Evolutionary conservation across 2,888 invertebrate genomes (phyloP).

Genomic region (Imbricaverruca yamaguchii): DNA sequence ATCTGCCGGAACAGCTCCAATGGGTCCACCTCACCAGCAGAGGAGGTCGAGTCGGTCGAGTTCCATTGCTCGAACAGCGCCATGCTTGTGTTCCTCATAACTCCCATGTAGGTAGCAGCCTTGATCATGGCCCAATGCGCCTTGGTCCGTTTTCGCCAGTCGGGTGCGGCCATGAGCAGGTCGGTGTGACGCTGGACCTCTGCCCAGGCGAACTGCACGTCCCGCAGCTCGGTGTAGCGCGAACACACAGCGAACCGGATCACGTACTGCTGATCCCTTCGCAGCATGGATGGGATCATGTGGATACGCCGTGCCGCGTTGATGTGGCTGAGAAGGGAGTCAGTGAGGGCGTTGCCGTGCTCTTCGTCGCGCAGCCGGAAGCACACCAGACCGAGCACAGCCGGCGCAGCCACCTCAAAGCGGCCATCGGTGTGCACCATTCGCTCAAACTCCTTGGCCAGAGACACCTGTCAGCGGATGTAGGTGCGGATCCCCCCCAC

Average conservation of each 20-base stretch:
- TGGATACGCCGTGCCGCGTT: constrained; percentile 51
- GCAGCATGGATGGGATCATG: constrained; percentile 1
- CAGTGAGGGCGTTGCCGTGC: constrained; percentile 65
- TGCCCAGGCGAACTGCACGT: constrained; percentile 78
- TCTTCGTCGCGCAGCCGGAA: constrained; percentile 65
- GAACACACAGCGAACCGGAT: constrained; percentile 85
- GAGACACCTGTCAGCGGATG: constrained; percentile 61
- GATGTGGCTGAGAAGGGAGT: constrained; percentile 68
- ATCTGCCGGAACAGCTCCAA: neutral
- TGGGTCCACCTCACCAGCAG: neutral
- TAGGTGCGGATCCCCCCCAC: constrained; percentile 67
- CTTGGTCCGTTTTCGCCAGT: neutral
- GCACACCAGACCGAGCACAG: constrained; percentile 82
- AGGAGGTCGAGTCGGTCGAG: neutral
- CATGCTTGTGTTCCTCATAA: neutral
- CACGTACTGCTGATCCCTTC: constrained; percentile 62
- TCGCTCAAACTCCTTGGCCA: constrained; percentile 70
- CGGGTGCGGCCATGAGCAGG: constrained; percentile 45
- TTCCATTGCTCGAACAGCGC: constrained; percentile 8
- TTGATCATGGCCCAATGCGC: neutral
- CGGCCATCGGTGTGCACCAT: constrained; percentile 60
- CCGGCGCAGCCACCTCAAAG: constrained; percentile 75
- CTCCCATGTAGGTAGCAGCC: neutral
- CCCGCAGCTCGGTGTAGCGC: constrained; percentile 66
- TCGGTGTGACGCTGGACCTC: constrained; percentile 69